Evolutionary conservation across 1,140 invertebrate genomes (phyloP).

Genomic region (Drosophila kepulauana): DNA sequence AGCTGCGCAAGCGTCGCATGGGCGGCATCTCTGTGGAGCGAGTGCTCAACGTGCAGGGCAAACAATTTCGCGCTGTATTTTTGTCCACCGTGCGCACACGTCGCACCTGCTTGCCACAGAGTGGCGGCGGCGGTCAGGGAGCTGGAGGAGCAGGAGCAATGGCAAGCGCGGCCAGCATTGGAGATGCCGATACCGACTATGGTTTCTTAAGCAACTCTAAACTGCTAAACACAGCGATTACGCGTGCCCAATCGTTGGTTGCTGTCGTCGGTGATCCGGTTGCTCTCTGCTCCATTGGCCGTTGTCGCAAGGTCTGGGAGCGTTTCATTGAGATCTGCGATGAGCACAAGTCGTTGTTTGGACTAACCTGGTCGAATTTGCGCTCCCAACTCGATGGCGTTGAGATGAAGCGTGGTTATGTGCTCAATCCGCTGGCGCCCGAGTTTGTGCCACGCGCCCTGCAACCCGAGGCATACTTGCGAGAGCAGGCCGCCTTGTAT

Average conservation of each 20-base stretch:
- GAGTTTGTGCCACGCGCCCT: slow-evolving; percentile 91
- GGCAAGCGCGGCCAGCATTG: slow-evolving; percentile 69
- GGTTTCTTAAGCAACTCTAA: slow-evolving; percentile 95
- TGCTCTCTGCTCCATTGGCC: slow-evolving; percentile 92
- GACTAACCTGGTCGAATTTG: slow-evolving; percentile 90
- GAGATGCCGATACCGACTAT: slow-evolving; percentile 90
- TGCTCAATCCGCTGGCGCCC: slow-evolving; percentile 92
- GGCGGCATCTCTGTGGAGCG: slow-evolving; percentile 93
- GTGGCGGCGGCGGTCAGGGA: slow-evolving; percentile 59
- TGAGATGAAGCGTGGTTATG: slow-evolving; percentile 90
- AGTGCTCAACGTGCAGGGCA: slow-evolving; percentile 95
- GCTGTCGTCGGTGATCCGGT: slow-evolving; percentile 95
- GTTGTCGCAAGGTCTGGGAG: slow-evolving; percentile 94
- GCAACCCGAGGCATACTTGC: slow-evolving; percentile 85
- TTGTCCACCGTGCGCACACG: slow-evolving; percentile 93
- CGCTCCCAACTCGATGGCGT: slow-evolving; percentile 90
- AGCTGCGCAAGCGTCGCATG: slow-evolving; percentile 90
- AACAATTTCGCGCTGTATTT: slow-evolving; percentile 94
- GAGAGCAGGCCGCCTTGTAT: slow-evolving; percentile 78
- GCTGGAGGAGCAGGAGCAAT: not conserved
- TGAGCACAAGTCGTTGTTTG: slow-evolving; percentile 91
- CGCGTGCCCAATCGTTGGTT: slow-evolving; percentile 94
- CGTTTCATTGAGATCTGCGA: slow-evolving; percentile 91
- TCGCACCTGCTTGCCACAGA: slow-evolving; percentile 88
- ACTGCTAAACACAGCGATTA: slow-evolving; percentile 94